These are phyloP conservation scores for Acipenser ruthenus DNA, from an alignment of 2,797 vertebrate species.

Conservation along the genomic window DNA sequence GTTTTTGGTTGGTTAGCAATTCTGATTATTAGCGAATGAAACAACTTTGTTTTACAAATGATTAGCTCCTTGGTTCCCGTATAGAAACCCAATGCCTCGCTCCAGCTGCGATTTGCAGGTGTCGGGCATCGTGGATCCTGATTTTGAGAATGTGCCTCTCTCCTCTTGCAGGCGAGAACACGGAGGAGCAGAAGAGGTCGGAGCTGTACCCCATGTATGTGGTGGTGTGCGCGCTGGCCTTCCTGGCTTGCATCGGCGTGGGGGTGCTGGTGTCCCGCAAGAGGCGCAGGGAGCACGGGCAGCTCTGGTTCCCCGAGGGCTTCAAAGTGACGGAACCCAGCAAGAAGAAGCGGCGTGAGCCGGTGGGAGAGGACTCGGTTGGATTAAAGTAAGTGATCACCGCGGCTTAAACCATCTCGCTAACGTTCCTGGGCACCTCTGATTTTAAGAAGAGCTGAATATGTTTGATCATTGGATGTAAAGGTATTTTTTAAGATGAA, in stretches of 20 bases:
- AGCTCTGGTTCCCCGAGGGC: slow-evolving; percentile 96
- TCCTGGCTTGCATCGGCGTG: slow-evolving; percentile 70
- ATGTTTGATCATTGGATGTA: too few species aligned
- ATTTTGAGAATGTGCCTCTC: slow-evolving; percentile 24
- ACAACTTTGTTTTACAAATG: slow-evolving; percentile 66
- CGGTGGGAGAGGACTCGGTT: slow-evolving; percentile 91
- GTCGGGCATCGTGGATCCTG: slow-evolving; percentile 35
- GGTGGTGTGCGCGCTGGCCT: slow-evolving; percentile 58
- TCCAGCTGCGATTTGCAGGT: slow-evolving; percentile 49
- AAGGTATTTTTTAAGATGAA: too few species aligned
- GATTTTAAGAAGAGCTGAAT: too few species aligned
- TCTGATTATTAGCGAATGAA: slow-evolving; percentile 83
- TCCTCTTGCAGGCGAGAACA: slow-evolving; percentile 62
- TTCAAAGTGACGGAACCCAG: slow-evolving; percentile 91
- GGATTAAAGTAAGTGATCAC: slow-evolving; percentile 82
- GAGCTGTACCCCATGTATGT: slow-evolving; percentile 74
- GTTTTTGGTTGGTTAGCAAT: slow-evolving; percentile 88
- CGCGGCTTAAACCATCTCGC: slow-evolving; percentile 12
- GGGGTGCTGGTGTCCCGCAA: slow-evolving; percentile 87
- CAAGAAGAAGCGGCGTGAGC: slow-evolving; percentile 95
- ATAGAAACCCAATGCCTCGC: slow-evolving; percentile 24
- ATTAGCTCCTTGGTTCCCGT: slow-evolving; percentile 29
- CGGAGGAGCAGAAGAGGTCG: slow-evolving; percentile 35
- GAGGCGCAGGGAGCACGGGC: slow-evolving; percentile 88
- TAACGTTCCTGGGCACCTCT: too few species aligned